A percentile compares a stretch with the other conserved stretches of the same genome.
Conservation (phyloP, 2,797 vertebrate species). For the Gallinago solitaria region DNA sequence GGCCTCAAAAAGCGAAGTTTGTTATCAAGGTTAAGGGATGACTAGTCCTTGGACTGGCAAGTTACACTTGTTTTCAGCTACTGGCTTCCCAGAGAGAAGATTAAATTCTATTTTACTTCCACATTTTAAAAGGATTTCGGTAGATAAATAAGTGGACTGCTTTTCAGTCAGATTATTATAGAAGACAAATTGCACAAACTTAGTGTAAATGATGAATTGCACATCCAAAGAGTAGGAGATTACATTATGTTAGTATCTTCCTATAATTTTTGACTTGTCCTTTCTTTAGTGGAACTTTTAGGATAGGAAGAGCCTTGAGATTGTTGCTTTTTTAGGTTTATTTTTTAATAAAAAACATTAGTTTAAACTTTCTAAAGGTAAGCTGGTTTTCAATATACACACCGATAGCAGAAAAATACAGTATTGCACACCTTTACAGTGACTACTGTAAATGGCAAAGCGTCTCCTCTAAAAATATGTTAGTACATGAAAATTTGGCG, state of each 20-base stretch:
- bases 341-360: not conserved
- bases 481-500: not conserved
- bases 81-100: not conserved
- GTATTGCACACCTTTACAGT: not conserved
- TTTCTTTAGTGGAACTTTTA: not conserved
- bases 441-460: not conserved
- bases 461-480: not conserved
- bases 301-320: not conserved
- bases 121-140: not conserved
- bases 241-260: not conserved
- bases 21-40: not conserved
- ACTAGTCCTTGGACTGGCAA: not conserved
- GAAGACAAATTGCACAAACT: slow-evolving; percentile 31
- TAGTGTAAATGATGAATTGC: not conserved
- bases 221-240: not conserved
- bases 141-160: not conserved
- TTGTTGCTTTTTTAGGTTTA: not conserved
- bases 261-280: not conserved
- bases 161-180: slow-evolving; percentile 10
- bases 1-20: not conserved
- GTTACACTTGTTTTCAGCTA: not conserved
- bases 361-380: not conserved
- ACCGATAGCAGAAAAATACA: not conserved
- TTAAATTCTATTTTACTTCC: not conserved
- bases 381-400: not conserved